Base-by-base conservation (phyloP, 2,113 vertebrate genomes). In the Argyrosomus japonicus region DNA sequence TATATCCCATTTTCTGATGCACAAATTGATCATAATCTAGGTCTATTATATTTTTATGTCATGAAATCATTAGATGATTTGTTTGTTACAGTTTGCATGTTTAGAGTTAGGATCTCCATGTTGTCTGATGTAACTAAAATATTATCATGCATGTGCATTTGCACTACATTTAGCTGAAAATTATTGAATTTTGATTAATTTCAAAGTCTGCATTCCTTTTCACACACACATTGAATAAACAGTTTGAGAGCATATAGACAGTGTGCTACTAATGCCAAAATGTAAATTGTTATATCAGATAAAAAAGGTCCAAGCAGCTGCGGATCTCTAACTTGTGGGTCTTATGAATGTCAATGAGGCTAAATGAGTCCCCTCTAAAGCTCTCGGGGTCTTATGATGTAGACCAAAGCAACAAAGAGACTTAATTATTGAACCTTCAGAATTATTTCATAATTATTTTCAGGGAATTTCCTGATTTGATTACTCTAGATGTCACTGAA, bases 291-390 rank as follows among this genome's bases (percentile, higher is more conserved):
- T 71, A 21, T 86, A 69, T 78, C 68, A 68, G 25, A 74, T 45
- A 79, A 29, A 36, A 36, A 69, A 12, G 45, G 21, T 57, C 68
- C 21, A 51, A 85, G 77, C 40, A 79, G 48, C 61, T 77, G 29
- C 43, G 64, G 25, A 45, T 61, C 36, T 83, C 25, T 67, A 40
- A 75, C 75, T 84, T 40, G 25, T 87, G 61, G 48, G 53, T 86
- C 50, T 64, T 71, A 58, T 81, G 61, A 53, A 69, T 85, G 79
- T 86, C 77, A 87, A 60, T 72, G 81, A 67, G 47, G 23, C 51
- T 81, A 82, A 86, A 83, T 72, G 17, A 82, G 60, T 84, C 60
- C 76, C 75, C 48, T 45, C 40, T 73, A 57, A 77, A 71, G 56
- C 75, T 83, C 69, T 32, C 48, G 50, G 67, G 64, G 25, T 76